phyloP scores from a whole-genome alignment of 2,888 invertebrate genomes.

The Acanthosepion esculentum region DNA sequence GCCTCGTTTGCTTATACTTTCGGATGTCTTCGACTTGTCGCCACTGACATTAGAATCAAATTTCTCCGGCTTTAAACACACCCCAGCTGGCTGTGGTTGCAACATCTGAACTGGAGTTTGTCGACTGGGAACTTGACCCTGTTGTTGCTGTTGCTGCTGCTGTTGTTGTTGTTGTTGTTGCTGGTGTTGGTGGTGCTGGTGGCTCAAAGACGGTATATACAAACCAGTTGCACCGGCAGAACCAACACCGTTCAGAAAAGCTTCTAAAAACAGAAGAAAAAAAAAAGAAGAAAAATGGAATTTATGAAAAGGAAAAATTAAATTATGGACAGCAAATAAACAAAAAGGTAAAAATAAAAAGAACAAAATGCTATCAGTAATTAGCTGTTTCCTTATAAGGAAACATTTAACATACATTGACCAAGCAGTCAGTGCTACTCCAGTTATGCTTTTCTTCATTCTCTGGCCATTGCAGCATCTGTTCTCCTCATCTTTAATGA shows the following conservation, averaged over 20 bases:
- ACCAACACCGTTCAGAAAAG: constrained; percentile 46
- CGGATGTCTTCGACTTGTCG: constrained; percentile 2
- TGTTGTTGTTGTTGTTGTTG: neutral
- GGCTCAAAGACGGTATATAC: constrained; percentile 36
- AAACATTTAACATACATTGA: too few species aligned
- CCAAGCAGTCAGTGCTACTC: too few species aligned
- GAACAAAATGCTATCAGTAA: neutral
- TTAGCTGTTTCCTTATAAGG: too few species aligned
- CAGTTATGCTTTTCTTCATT: too few species aligned
- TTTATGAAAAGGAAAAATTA: too few species aligned
- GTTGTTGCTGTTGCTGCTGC: constrained; percentile 43
- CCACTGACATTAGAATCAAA: neutral
- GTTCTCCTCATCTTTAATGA: too few species aligned
- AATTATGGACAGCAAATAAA: neutral
- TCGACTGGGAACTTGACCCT: constrained; percentile 37
- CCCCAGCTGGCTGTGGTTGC: neutral
- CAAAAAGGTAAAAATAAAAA: too few species aligned
- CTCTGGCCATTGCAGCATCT: too few species aligned
- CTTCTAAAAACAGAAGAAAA: neutral
- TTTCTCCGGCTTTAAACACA: constrained; percentile 40
- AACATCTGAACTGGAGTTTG: constrained; percentile 44
- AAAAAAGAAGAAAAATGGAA: too few species aligned
- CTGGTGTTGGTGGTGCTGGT: constrained; percentile 39
- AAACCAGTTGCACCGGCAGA: constrained; percentile 39
- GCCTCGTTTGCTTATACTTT: neutral